Evolutionary conservation across 2,797 vertebrate species (phyloP).

Genomic region (Halcyon leucocephala): DNA sequence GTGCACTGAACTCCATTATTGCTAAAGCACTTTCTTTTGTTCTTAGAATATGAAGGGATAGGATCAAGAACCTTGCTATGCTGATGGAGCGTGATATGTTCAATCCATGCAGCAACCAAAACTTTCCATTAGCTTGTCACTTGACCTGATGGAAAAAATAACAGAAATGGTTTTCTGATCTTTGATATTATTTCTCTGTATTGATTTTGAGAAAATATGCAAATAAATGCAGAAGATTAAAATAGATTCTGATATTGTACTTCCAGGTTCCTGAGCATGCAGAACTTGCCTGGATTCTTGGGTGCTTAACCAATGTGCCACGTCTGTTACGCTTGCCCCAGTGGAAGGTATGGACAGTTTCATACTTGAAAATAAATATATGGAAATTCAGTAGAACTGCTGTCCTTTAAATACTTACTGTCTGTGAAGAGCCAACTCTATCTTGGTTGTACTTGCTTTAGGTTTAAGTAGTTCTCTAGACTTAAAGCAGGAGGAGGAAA

Average conservation of each 20-base stretch:
- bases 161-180: not conserved
- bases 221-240: not conserved
- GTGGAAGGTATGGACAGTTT: slow-evolving; percentile 88
- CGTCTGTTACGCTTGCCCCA: slow-evolving; percentile 93
- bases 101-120: not conserved
- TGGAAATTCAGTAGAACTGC: not conserved
- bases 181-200: not conserved
- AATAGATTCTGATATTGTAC: not conserved
- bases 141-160: not conserved
- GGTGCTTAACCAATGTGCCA: slow-evolving; percentile 91
- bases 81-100: not conserved
- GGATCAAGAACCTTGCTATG: not conserved
- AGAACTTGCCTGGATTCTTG: slow-evolving; percentile 93
- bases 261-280: slow-evolving; percentile 91
- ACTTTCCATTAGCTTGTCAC: not conserved
- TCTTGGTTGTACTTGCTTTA: not conserved
- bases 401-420: not conserved
- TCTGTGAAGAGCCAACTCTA: not conserved
- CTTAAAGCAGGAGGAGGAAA: not conserved
- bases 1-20: not conserved
- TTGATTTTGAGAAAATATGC: not conserved
- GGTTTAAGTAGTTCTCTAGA: not conserved
- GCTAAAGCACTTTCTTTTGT: not conserved
- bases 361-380: not conserved
- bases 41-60: not conserved